Base-by-base conservation (phyloP, 2,888 invertebrate genomes). In the Sarcophaga carnaria region DNA sequence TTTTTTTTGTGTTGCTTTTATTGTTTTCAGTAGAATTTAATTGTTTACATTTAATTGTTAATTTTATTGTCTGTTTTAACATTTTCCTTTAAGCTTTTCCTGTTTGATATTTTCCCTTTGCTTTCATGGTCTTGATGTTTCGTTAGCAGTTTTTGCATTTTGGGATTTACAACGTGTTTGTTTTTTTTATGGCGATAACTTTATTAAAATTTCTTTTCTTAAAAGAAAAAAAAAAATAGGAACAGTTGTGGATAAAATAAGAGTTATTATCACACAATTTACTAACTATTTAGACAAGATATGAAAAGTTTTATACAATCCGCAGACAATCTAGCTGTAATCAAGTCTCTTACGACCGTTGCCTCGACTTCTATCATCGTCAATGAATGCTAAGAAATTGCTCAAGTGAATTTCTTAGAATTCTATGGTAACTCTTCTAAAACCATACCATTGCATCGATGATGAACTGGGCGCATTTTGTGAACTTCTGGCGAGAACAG, bases 11-110 rank as follows among this genome's bases (percentile, higher is more conserved):
- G 8, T 14, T 59, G 20, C 49, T 66, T 64, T 77, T 71, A 60
- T 77, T 81, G 49, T 70, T 59, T 81, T 59, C n/a, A 59, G 60
- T 14, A 60, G 67, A 62, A 60, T 74, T 72, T 74, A 78, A 83
- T 78, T 83, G 83, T 67, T 70, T 64, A 54, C 49, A 69, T 76
- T 70, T 81, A 70, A 76, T 81, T 81, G 76, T 82, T 74, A 47
- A 83, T 66, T 60, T 72, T 45, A 67, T 78, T 78, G 49, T 62
- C 71, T 54, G 54, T 37, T 79, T 64, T 54, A 71, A 71, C 63
- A 79, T 74, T 47, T 49, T 54, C 49, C 14, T 64, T 76, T 8
- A 47, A 6, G 22, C 59, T 45, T 20, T 17, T 22, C 22, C 59
- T 71, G n/a, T n/a, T 62, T 62, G 45, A 47, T 20, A 47, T 69